These are phyloP conservation scores for Heteronetta atricapilla DNA, from an alignment of 2,113 vertebrate genomes.

Conservation along the genomic window DNA sequence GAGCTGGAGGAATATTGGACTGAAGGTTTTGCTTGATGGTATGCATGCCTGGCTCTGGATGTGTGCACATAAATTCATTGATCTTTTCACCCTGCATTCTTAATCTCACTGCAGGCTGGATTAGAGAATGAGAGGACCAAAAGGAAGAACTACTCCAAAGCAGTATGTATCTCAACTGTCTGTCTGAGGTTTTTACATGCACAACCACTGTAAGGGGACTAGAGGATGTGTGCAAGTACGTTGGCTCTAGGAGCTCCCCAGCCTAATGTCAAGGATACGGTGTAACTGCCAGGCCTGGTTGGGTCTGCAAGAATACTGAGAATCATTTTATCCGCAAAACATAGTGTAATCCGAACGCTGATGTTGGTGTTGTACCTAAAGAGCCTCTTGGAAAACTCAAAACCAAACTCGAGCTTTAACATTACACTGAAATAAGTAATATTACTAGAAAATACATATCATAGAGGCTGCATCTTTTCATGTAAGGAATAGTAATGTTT, in stretches of 20 bases:
- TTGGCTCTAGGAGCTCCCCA: neutral
- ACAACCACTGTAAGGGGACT: neutral
- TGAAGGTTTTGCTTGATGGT: neutral
- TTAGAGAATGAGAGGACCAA: constrained; percentile 77
- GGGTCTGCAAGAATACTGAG: neutral
- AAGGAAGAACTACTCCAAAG: constrained; percentile 77
- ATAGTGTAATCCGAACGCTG: neutral
- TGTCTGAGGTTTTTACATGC: neutral
- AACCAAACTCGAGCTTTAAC: neutral
- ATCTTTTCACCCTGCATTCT: constrained; percentile 8
- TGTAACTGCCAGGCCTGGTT: neutral
- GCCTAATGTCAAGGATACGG: constrained; percentile 8
- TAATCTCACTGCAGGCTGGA: constrained; percentile 59
- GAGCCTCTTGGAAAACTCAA: neutral
- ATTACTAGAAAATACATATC: neutral
- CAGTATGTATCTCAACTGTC: constrained; percentile 55
- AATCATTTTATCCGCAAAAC: neutral
- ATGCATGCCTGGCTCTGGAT: neutral
- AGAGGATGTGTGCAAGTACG: neutral
- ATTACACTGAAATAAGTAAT: neutral
- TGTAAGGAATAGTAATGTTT: neutral
- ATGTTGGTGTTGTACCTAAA: neutral
- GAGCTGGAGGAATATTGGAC: neutral
- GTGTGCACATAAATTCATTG: neutral
- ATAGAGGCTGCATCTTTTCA: neutral